Conservation (phyloP, 2,113 vertebrate species). For the Sphyrna mokarran region DNA sequence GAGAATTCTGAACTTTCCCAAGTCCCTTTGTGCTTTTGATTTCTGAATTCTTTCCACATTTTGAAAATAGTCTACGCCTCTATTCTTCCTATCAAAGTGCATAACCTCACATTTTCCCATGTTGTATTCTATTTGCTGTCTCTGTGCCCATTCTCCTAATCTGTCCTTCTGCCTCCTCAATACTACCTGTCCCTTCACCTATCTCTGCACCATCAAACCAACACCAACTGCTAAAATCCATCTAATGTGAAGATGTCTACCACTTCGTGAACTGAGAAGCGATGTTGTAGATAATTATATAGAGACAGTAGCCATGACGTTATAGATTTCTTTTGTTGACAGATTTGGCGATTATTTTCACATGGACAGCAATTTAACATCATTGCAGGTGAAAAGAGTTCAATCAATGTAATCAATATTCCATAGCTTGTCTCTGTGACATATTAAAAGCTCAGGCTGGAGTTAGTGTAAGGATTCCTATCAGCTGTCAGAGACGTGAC, state of each 20-base stretch:
- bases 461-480: conserved; percentile 7
- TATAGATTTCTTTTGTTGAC: conserved; percentile 27
- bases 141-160: no score
- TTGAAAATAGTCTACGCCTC: no score
- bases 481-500: background rate
- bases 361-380: conserved; percentile 30
- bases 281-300: background rate
- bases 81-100: no score
- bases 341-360: conserved; percentile 28
- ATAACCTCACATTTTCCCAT: no score
- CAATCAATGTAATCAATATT: conserved; percentile 23
- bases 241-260: background rate
- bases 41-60: no score
- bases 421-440: background rate
- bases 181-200: no score
- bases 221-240: background rate
- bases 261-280: background rate
- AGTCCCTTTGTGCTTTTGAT: no score
- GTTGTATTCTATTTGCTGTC: no score
- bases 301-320: background rate
- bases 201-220: background rate
- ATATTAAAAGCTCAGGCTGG: background rate
- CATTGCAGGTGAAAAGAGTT: background rate
- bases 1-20: no score
- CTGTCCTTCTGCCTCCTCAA: no score